Base-by-base conservation (phyloP, 2,888 invertebrate genomes). In the Diloba caeruleocephala region DNA sequence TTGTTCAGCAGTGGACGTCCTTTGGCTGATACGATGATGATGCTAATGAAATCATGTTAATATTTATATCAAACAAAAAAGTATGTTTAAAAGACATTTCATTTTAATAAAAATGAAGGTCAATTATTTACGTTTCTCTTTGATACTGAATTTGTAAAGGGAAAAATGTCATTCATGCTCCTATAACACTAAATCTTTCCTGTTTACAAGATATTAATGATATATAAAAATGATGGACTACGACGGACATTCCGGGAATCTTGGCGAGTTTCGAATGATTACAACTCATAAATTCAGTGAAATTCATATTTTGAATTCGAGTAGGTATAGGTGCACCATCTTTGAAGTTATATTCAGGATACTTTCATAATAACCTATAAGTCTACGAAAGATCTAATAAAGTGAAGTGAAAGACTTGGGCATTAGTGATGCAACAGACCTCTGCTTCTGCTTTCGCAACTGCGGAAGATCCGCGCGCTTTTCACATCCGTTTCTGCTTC, bases 131-230 rank as follows among this genome's bases (percentile, higher is more conserved):
- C 2, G 32, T 0, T 19, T 34, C 5, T 39, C 59, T 63, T 60
- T 60, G 63, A 60, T 48, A 38, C 8, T 23, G 10, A 34, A 23
- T 44, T 36, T 6, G 23, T 44, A 28, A 39, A 12, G 21, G 19
- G 21, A 33, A 62, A 33, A 13, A n/a, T 7, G 10, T 23, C 2
- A 28, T 54, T 45, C 8, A n/a, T 14, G 8, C 15, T 31, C 21
- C 1, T 33, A 17, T n/a, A 26, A 42, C 21, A 33, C 6, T 21
- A 7, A 21, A 5, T 7, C 13, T 42, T 62, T 62, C 63, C 56
- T 29, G 62, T 61, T 19, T 28, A 1, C 8, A 21, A 25, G 42
- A 46, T 21, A 38, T 59, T 36, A 53, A 41, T 53, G 13, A n/a
- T 10, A 28, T 10, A n/a, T 8, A 26, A 25, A 13, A 26, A 17